A percentile compares a stretch with the other conserved stretches of the same genome.
phyloP scores from a whole-genome alignment of 2,888 invertebrate species.

The Cacoxenus indagator region DNA sequence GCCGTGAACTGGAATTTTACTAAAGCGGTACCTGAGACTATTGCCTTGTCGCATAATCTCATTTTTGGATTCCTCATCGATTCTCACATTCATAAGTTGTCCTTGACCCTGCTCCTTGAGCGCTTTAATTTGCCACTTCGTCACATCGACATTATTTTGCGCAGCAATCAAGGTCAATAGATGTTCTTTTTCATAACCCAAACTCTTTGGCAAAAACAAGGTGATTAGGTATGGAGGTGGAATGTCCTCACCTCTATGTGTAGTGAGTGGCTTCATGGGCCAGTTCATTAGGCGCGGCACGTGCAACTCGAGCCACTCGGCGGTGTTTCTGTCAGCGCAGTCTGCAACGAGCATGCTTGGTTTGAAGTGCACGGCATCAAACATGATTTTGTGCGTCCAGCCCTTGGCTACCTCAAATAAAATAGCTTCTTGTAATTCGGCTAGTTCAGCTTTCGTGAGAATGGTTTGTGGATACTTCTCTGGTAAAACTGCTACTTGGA shows the following conservation, averaged over 20 bases:
- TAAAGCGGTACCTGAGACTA: conserved; percentile 13
- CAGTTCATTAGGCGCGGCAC: neutral
- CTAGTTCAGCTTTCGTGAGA: neutral
- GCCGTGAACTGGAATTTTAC: neutral
- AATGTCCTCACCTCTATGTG: neutral
- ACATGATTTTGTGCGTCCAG: neutral
- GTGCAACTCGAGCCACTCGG: neutral
- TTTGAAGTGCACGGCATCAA: neutral
- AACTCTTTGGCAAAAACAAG: conserved; percentile 9
- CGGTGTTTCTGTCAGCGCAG: neutral
- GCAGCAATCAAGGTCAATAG: neutral
- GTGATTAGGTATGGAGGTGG: neutral
- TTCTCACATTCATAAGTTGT: neutral
- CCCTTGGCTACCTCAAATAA: conserved; percentile 19
- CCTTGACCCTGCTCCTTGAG: neutral
- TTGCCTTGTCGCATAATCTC: neutral
- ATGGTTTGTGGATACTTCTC: neutral
- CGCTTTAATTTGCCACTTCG: neutral
- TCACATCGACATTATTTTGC: conserved; percentile 8
- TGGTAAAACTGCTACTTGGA: neutral
- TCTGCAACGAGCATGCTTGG: conserved; percentile 6
- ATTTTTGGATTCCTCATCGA: conserved; percentile 3
- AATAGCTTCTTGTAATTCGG: neutral
- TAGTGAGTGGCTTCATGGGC: neutral
- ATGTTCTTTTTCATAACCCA: neutral